These are phyloP conservation scores for crab-eating macaque (Macaca fascicularis) DNA, from an alignment of 2,113 vertebrate species.

Conservation along the genomic window T2T-MFA8v1.1 NC_088384.1:93841501-93842000, in stretches of 20 bases:
- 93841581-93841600: constrained; percentile 58
- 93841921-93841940: constrained; percentile 33
- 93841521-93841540: constrained; percentile 20
- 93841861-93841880: constrained; percentile 74
- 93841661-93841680: constrained; percentile 80
- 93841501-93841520: constrained; percentile 21
- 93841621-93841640: constrained; percentile 74
- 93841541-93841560: constrained; percentile 62
- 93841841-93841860: constrained; percentile 74
- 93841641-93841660: constrained; percentile 76
- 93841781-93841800: constrained; percentile 75
- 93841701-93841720: constrained; percentile 76
- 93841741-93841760: constrained; percentile 64
- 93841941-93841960: constrained; percentile 56
- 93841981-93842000: constrained; percentile 57
- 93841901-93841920: constrained; percentile 62
- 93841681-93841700: constrained; percentile 80
- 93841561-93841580: constrained; percentile 69
- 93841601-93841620: constrained; percentile 69
- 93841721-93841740: constrained; percentile 77
- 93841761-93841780: constrained; percentile 78
- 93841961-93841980: constrained; percentile 52
- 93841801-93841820: constrained; percentile 70
- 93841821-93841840: constrained; percentile 72
- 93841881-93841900: constrained; percentile 63